Base-by-base conservation (phyloP, 2,888 invertebrate genomes). In the Microplitis deprimator region DNA sequence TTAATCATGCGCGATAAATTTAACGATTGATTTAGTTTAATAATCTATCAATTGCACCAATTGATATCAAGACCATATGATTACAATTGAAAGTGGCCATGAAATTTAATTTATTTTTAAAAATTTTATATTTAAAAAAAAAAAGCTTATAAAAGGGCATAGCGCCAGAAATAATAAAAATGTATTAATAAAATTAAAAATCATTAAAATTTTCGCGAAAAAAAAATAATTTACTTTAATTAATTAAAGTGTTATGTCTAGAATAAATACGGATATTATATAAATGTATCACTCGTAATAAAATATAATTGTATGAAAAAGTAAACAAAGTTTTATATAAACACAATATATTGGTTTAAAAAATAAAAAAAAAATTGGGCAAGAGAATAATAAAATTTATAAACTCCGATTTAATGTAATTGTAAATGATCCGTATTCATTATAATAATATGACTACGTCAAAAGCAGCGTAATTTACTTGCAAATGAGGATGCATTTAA, bases 401-500 rank as follows among this genome's bases (percentile, higher is more conserved):
- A 29, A 50, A 50, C 13, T 50, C 13, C 8, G 50, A 50, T 50
- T 50, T 8, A 50, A 13, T 13, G 8, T 50, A 50, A 50, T 50
- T 50, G 50, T 50, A 50, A 50, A 50, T 50, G 50, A 50, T 50
- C 50, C 10, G 5, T 50, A 50, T 50, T 50, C 70, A 40, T 70
- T 50, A 60, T 59, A 70, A 70, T 10, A 2, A 13, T 50, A 50
- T 50, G 8, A 50, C 50, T 50, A 50, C 50, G 50, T 50, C 50
- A 50, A 50, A 29, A 38, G 16, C 20, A 65, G 13, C 13, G 17
- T 65, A 65, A 65, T 29, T 50, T 61, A 61, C 41, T 68, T 68
- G 40, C 41, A 41, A 70, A 70, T 70, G 60, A 59, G 59, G 70
- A 68, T 68, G 68, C 17, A 13, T 50, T 50, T 50, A 50, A 50